phyloP scores from a whole-genome alignment of 1,140 invertebrate genomes.

The Planococcus citri region DNA sequence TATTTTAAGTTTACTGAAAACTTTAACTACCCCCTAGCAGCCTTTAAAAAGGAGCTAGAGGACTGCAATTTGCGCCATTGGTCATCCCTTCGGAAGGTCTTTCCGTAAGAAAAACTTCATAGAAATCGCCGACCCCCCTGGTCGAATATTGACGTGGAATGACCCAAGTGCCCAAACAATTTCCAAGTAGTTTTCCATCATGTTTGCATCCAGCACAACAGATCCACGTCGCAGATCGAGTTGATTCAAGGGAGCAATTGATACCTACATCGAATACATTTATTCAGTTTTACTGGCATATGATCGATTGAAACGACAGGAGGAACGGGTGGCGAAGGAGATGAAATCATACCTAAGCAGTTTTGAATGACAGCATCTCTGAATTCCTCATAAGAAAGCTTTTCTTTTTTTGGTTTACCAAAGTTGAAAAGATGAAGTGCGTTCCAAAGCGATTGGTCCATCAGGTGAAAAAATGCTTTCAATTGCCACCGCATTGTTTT shows the following conservation, averaged over 20 bases:
- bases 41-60: too few species aligned
- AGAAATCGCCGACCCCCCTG: too few species aligned
- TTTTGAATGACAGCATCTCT: background rate
- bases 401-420: background rate
- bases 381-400: background rate
- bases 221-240: background rate
- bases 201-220: background rate
- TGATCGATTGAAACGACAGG: background rate
- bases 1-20: too few species aligned
- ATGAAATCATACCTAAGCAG: background rate
- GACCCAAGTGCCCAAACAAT: background rate
- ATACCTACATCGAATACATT: background rate
- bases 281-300: background rate
- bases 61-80: too few species aligned
- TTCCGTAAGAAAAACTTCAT: too few species aligned
- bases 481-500: slow-evolving; percentile 34
- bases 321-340: background rate
- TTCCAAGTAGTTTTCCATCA: background rate
- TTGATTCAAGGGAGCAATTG: background rate
- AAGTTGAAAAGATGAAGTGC: background rate
- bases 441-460: slow-evolving; percentile 30
- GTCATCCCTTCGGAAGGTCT: too few species aligned
- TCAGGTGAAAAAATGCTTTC: slow-evolving; percentile 32
- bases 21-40: too few species aligned
- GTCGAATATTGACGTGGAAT: too few species aligned